phyloP scores from a whole-genome alignment of 2,888 invertebrate species.

The Synergus laeviventris region DNA sequence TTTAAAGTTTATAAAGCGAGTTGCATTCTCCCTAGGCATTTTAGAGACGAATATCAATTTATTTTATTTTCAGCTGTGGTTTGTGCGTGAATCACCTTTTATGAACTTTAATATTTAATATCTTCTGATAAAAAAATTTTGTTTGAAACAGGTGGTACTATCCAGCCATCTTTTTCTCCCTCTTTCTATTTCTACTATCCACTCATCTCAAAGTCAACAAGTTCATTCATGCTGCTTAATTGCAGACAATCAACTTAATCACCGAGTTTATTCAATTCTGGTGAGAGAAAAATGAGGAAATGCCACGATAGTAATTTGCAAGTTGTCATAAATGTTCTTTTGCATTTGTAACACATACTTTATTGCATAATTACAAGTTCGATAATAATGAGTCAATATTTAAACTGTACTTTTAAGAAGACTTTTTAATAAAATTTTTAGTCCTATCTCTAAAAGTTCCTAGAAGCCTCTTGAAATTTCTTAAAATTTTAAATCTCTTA shows the following conservation, averaged over 20 bases:
- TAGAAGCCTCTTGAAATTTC: no score
- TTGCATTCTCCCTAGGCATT: background rate
- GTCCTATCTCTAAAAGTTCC: no score
- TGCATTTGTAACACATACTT: background rate
- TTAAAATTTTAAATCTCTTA: no score
- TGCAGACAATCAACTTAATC: background rate
- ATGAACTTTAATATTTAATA: constrained; percentile 25
- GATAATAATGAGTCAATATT: background rate
- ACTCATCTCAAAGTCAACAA: background rate
- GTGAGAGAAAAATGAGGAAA: background rate
- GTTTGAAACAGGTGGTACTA: background rate
- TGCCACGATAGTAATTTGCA: background rate
- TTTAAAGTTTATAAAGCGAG: constrained; percentile 21
- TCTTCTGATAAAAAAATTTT: background rate
- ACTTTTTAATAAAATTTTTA: no score
- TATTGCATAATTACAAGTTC: background rate
- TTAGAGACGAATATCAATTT: constrained; percentile 16
- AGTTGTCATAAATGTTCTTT: background rate
- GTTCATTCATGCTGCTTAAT: background rate
- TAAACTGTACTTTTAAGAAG: no score
- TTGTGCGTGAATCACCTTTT: constrained; percentile 33
- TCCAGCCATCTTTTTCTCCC: background rate
- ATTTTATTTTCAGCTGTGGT: constrained; percentile 21
- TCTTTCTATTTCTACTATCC: background rate
- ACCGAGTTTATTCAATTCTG: background rate